These are phyloP conservation scores for Leptopilina boulardi DNA, from an alignment of 1,140 invertebrate genomes.

Conservation along the genomic window DNA sequence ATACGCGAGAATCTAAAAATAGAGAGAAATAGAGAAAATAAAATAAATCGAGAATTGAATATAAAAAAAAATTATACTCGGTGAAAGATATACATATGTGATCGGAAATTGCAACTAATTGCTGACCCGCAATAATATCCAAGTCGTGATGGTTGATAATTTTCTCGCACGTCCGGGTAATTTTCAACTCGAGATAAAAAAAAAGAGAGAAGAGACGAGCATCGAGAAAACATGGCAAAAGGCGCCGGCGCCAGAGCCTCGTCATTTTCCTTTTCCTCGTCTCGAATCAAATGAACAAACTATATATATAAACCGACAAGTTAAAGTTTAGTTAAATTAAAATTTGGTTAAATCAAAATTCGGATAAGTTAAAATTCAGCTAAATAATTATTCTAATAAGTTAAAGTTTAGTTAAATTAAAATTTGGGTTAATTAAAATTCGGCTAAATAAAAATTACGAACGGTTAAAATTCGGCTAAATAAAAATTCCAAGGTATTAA, in stretches of 20 bases:
- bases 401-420: no score
- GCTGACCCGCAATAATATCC: conserved; percentile 53
- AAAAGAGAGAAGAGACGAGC: conserved; percentile 35
- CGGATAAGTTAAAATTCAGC: no score
- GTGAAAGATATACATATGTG: not conserved
- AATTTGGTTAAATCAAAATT: no score
- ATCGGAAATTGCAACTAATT: conserved; percentile 41
- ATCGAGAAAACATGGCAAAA: conserved; percentile 48
- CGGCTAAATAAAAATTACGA: no score
- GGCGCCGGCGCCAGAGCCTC: conserved; percentile 52
- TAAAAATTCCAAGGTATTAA: no score
- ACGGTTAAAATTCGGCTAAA: no score
- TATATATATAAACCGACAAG: no score
- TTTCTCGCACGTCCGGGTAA: conserved; percentile 55
- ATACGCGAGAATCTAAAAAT: conserved; percentile 12
- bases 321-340: no score
- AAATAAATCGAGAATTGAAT: not conserved
- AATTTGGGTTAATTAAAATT: no score
- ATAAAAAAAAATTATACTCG: not conserved
- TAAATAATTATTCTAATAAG: no score
- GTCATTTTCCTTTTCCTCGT: conserved; percentile 43
- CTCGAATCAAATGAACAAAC: not conserved
- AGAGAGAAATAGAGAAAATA: not conserved
- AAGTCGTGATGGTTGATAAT: conserved; percentile 39
- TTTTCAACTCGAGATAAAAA: conserved; percentile 44